Base-by-base conservation (phyloP, 1,140 invertebrate species). In the Aradophagus sp. region DNA sequence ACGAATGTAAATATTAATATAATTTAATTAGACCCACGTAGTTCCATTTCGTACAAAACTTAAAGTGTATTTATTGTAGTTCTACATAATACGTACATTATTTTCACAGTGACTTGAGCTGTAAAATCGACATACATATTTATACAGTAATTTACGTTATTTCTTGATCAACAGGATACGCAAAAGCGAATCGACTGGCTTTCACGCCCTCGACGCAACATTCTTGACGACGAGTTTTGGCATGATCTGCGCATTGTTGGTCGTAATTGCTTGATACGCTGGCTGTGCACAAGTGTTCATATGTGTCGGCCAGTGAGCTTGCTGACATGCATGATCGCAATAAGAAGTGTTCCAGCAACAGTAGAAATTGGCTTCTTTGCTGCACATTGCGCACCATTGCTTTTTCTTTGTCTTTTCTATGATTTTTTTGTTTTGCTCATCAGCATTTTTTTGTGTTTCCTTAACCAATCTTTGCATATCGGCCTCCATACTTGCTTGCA, bases 301-400 rank as follows among this genome's bases (percentile, higher is more conserved):
- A 76, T 93, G 92, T 6, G 80, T 79, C 0, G 86, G 50, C 92
- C 92, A 93, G 78, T 93, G 91, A 63, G 88, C 86, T 48, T 89
- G 86, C 79, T 95, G 93, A 75, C 95, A 97, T 2, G 90, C 87
- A 80, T 93, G 93, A 85, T 93, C 92, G 82, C 95, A 97, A 80
- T 97, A 97, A 20, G 94, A 92, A 0, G 95, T 97, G 84, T 97
- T 97, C 95, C 95, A 97, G 77, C 95, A 97, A 77, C 95, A 97
- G 84, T 95, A 96, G 79, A 95, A 95, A 63, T 94, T 89, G 0
- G 95, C 93, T 84, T 96, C 94, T 65, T 93, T 91, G 34, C 89
- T 89, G 85, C 95, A 97, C 74, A 90, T 89, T 0, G 93, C 91
- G 82, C 95, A 97, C 95, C 95, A 95, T 77, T 94, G 93, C 80